Percentiles rank a stretch among this genome's conserved stretches.
Evolutionary conservation across 2,797 vertebrate species (phyloP).

Genomic region (Parambassis ranga): DNA sequence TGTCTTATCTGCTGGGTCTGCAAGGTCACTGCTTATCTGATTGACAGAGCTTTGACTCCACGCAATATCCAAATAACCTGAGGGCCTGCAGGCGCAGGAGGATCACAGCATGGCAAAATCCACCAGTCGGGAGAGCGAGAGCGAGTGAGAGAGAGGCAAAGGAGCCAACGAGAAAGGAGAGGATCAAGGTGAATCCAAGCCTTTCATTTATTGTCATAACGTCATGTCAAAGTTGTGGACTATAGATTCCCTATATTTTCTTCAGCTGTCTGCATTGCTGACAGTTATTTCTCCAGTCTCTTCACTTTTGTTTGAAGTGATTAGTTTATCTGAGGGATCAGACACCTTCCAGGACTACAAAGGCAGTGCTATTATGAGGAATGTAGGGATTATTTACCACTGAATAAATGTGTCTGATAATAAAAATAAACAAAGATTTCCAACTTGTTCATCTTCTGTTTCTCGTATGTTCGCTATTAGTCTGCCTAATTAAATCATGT

Average conservation of each 20-base stretch:
- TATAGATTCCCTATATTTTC: conserved; percentile 52
- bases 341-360: conserved; percentile 63
- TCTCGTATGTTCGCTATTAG: conserved; percentile 24
- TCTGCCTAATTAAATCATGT: conserved; percentile 31
- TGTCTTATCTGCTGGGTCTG: conserved; percentile 72
- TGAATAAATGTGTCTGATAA: conserved; percentile 17
- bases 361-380: conserved; percentile 8
- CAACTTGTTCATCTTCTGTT: background rate
- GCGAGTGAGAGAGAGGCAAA: conserved; percentile 31
- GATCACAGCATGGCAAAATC: conserved; percentile 63
- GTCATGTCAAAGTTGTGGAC: conserved; percentile 53
- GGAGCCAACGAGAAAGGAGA: conserved; percentile 28
- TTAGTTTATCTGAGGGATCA: conserved; percentile 56
- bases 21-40: conserved; percentile 80
- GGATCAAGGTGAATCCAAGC: conserved; percentile 42
- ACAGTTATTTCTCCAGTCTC: conserved; percentile 44
- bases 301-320: conserved; percentile 61
- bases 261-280: conserved; percentile 42
- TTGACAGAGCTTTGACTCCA: conserved; percentile 76
- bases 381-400: conserved; percentile 25
- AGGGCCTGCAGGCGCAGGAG: conserved; percentile 60
- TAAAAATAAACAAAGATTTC: background rate
- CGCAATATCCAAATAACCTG: conserved; percentile 73
- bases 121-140: conserved; percentile 29
- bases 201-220: conserved; percentile 60